These are phyloP conservation scores for Sphaeridia pumilis DNA, from an alignment of 2,888 invertebrate genomes.

Conservation along the genomic window DNA sequence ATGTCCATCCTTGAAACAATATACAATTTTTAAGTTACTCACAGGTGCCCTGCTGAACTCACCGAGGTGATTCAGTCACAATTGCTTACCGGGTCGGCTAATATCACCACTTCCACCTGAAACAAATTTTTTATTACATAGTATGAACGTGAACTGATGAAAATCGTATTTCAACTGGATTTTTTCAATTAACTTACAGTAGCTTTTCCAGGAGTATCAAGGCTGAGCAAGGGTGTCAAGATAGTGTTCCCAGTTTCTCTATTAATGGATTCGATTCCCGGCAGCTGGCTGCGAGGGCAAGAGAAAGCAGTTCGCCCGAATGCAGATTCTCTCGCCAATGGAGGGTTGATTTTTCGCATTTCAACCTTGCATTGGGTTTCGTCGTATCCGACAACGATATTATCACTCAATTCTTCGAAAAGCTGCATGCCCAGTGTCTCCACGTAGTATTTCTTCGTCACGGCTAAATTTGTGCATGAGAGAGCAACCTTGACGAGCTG, in stretches of 20 bases:
- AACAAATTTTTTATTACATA: too few relatives aligned
- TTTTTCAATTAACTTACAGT: too few relatives aligned
- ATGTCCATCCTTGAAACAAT: constrained; percentile 83
- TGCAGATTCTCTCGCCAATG: constrained; percentile 72
- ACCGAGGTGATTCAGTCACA: too few relatives aligned
- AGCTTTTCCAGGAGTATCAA: constrained; percentile 95
- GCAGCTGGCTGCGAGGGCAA: constrained; percentile 64
- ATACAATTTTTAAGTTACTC: too few relatives aligned
- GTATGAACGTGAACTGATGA: too few relatives aligned
- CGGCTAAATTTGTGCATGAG: constrained; percentile 60
- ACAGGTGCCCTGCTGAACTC: too few relatives aligned
- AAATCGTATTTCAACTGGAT: too few relatives aligned
- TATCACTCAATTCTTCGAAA: constrained; percentile 49
- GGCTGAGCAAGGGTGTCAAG: constrained; percentile 74
- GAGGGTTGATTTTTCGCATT: constrained; percentile 59
- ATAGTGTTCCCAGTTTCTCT: constrained; percentile 59
- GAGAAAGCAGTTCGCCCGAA: constrained; percentile 94
- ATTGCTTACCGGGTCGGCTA: constrained; percentile 70
- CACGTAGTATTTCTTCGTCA: constrained; percentile 74
- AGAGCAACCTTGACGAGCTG: constrained; percentile 54
- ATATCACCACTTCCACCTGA: constrained; percentile 90
- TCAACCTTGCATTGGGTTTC: constrained; percentile 65
- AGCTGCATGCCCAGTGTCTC: constrained; percentile 61
- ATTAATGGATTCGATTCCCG: constrained; percentile 59
- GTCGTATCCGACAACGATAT: constrained; percentile 56